A percentile compares a stretch with the other conserved stretches of the same genome.
Conservation (phyloP, 2,888 invertebrate species). For the Diaphora mendica region DNA sequence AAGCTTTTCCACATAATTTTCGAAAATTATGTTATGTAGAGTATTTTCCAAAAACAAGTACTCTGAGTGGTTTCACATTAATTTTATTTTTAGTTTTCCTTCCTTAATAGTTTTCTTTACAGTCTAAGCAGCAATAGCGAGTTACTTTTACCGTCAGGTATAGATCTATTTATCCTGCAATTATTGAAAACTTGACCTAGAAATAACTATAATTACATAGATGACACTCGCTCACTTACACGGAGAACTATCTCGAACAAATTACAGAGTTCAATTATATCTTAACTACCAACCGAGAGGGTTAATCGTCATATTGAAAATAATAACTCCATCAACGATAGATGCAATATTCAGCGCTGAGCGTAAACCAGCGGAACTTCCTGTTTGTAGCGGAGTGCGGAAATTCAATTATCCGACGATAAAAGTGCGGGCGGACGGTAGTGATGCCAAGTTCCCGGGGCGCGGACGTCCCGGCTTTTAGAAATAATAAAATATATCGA, state of each 20-base stretch:
- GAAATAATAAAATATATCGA: slow-evolving; percentile 41
- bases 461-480: slow-evolving; percentile 39
- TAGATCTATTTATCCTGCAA: background rate
- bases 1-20: no score
- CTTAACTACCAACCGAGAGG: slow-evolving; percentile 48
- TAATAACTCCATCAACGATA: slow-evolving; percentile 73
- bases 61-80: background rate
- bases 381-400: slow-evolving; percentile 81
- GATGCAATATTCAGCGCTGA: slow-evolving; percentile 73
- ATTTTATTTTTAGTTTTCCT: background rate
- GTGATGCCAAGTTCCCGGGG: slow-evolving; percentile 53
- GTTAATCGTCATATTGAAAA: slow-evolving; percentile 67
- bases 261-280: slow-evolving; percentile 46
- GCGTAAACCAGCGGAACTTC: slow-evolving; percentile 73
- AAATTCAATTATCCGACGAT: slow-evolving; percentile 83
- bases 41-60: background rate
- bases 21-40: background rate
- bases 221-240: slow-evolving; percentile 2
- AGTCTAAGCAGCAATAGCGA: background rate
- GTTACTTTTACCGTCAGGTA: background rate
- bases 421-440: slow-evolving; percentile 72
- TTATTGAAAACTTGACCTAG: background rate
- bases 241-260: slow-evolving; percentile 15
- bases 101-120: background rate
- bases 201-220: background rate